Percentiles rank a stretch among this genome's conserved stretches.
Evolutionary conservation across 1,140 invertebrate species (phyloP).

Genomic region (Drosophila punjabiensis): DNA sequence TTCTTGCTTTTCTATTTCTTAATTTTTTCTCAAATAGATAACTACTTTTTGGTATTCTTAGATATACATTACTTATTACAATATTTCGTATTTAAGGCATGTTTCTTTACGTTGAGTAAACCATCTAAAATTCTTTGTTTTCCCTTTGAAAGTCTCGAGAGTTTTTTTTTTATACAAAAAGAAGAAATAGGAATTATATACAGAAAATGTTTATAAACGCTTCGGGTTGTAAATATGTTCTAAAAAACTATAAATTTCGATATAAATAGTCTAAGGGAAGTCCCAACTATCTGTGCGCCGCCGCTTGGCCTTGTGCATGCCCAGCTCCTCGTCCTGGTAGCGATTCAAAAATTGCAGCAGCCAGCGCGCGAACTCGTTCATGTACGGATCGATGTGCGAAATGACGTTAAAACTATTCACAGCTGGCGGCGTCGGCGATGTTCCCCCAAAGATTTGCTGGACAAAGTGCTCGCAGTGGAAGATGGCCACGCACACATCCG

Average conservation of each 20-base stretch:
- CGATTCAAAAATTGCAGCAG: slow-evolving; percentile 51
- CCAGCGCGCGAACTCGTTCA: slow-evolving; percentile 72
- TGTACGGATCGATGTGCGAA: slow-evolving; percentile 61
- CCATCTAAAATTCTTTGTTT: not conserved
- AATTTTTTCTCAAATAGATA: not conserved
- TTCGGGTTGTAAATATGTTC: slow-evolving; percentile 3
- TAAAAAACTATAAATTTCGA: slow-evolving; percentile 1
- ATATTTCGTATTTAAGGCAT: not conserved
- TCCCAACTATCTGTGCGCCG: slow-evolving; percentile 16
- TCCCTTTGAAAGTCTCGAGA: not conserved
- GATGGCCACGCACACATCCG: slow-evolving; percentile 68
- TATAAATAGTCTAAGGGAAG: not conserved
- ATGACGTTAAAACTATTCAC: slow-evolving; percentile 50
- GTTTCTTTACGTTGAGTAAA: not conserved
- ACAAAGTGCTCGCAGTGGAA: slow-evolving; percentile 76
- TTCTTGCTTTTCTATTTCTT: not conserved
- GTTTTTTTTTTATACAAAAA: not conserved
- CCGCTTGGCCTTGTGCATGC: slow-evolving; percentile 19
- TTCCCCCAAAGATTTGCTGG: slow-evolving; percentile 55
- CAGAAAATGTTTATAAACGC: slow-evolving; percentile 7
- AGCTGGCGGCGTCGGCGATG: slow-evolving; percentile 47
- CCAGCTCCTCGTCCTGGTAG: slow-evolving; percentile 40
- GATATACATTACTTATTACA: not conserved
- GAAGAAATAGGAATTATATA: not conserved
- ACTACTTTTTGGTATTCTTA: not conserved